Percentiles rank a stretch among this genome's conserved stretches.
Conservation (phyloP, 2,888 invertebrate species). For the Abrostola tripartita region DNA sequence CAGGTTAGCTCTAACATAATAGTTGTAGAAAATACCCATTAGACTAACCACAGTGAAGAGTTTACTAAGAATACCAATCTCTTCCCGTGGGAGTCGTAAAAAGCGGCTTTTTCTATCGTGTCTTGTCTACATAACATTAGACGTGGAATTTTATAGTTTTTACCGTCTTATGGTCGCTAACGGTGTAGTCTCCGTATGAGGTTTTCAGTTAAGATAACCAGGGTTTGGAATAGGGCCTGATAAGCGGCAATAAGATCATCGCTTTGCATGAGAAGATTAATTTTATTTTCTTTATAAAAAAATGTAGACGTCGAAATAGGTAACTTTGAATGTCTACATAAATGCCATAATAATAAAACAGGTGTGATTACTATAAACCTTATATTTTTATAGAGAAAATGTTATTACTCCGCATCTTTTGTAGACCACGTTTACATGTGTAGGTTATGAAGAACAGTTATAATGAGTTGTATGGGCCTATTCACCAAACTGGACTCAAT, state of each 20-base stretch:
- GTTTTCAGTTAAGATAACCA: too few species aligned
- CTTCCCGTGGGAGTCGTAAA: conserved; percentile 4
- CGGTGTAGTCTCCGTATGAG: too few species aligned
- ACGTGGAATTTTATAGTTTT: too few species aligned
- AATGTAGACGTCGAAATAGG: too few species aligned
- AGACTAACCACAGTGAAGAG: neutral
- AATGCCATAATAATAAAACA: too few species aligned
- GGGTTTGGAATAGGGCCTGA: too few species aligned
- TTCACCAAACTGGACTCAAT: conserved; percentile 24
- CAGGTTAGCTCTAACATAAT: neutral
- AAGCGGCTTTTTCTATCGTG: neutral
- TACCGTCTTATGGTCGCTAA: too few species aligned
- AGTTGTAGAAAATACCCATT: conserved; percentile 1
- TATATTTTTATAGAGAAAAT: neutral
- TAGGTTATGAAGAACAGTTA: conserved; percentile 27
- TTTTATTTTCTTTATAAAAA: too few species aligned
- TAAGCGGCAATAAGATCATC: too few species aligned
- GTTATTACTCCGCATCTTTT: conserved; percentile 13
- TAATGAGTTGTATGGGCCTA: conserved; percentile 23
- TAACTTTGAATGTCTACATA: too few species aligned
- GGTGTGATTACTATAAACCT: too few species aligned
- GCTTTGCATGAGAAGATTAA: too few species aligned
- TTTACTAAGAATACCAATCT: neutral
- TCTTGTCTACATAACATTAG: neutral
- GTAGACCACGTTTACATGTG: conserved; percentile 22